Evolutionary conservation across 1,140 invertebrate species (phyloP).

Genomic region (Diorhabda sublineata): DNA sequence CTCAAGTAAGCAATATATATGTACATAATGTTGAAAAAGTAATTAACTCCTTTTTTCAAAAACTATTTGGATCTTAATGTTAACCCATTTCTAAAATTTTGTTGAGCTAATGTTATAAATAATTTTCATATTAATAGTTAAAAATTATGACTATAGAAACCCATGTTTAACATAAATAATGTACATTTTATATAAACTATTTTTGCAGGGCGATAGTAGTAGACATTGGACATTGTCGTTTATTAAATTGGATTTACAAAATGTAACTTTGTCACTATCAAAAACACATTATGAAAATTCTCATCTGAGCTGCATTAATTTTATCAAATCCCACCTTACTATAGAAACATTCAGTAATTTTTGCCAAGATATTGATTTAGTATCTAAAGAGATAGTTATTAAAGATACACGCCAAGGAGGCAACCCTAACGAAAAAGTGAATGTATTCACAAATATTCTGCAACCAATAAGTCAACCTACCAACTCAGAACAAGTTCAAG

Average conservation of each 20-base stretch:
- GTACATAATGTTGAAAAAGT: no score
- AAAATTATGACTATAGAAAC: no score
- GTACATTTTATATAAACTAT: background rate
- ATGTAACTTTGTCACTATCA: conserved; percentile 75
- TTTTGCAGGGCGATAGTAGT: background rate
- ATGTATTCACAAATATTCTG: conserved; percentile 87
- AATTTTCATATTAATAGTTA: background rate
- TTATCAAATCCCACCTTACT: conserved; percentile 82
- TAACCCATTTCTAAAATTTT: background rate
- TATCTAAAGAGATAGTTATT: conserved; percentile 87
- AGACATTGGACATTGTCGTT: conserved; percentile 70
- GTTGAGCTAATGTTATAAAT: background rate
- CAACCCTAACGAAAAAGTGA: conserved; percentile 68
- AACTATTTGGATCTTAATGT: no score
- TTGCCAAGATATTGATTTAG: conserved; percentile 87
- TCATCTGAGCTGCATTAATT: conserved; percentile 83
- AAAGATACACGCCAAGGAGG: conserved; percentile 70
- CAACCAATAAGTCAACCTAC: conserved; percentile 61
- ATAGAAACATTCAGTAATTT: conserved; percentile 82
- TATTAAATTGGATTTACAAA: conserved; percentile 79
- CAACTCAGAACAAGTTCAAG: conserved; percentile 65
- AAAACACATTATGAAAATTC: conserved; percentile 51
- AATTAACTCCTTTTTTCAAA: no score
- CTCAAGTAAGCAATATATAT: background rate
- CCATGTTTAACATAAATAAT: no score